Evolutionary conservation across 2,797 vertebrate genomes (phyloP), one percentile per base, ranked within the genome.

Genomic region (Microctenopoma lineatum): DNA sequence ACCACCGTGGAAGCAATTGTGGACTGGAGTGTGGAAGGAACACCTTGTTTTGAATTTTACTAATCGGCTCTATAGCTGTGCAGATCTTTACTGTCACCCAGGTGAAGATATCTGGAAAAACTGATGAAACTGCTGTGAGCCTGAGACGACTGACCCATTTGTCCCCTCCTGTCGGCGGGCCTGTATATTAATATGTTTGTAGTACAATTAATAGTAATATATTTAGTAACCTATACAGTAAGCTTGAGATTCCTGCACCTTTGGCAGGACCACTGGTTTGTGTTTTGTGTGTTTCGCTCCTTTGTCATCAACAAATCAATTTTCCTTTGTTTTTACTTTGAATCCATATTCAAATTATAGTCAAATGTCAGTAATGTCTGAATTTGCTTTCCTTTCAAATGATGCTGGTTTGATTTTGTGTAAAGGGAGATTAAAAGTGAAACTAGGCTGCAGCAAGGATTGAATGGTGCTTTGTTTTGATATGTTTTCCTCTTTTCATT

Each of bases 381-480:
- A 10, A 48, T 46, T 71, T 59, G 39, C 50, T 52, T 7, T 1
- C 34, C 18, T 50, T 29, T 67, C 53, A 48, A 2, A 48, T 54
- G 15, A 4, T 15, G 21, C 34, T 36, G 34, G 47, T 60, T 66
- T 52, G 32, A 66, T 66, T 66, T 59, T 21, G 26, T 55, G 51
- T 56, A 14, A 61, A 63, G 51, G 72, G 38, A 77, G 52, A 70
- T 70, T 74, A 76, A 73, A 68, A 59, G 54, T 70, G 53, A 26
- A 68, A 42, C 67, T 50, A 64, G 71, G 71, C 39, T 57, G 66
- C 26, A 39, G 38, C 4, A 12, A 58, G 59, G 48, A 73, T 52
- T 81, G 59, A 71, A 61, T 38, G 51, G 48, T 53, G 34, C 42
- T 75, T 80, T 84, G 69, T 84, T 80, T 51, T 44, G 39, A 59